A percentile compares a stretch with the other conserved stretches of the same genome.
Conservation (phyloP, 1,140 invertebrate genomes). For the Dermatophagoides farinae region DNA sequence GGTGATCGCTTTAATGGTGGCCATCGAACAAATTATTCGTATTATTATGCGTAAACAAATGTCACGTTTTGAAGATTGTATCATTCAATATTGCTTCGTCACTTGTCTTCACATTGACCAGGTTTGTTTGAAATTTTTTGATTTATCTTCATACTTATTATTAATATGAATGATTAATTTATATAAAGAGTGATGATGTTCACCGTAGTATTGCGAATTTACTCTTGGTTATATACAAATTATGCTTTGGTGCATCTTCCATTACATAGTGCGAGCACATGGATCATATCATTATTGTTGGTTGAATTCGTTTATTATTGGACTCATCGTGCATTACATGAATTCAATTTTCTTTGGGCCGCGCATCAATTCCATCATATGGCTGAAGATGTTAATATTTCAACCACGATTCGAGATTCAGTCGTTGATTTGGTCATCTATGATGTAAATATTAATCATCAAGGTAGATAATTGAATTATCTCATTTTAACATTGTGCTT, state of each 20-base stretch:
- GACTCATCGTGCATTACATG: conserved; percentile 62
- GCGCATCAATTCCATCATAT: conserved; percentile 89
- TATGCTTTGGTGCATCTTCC: conserved; percentile 44
- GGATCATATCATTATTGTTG: conserved; percentile 49
- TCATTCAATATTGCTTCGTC: conserved; percentile 6
- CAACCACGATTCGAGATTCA: conserved; percentile 51
- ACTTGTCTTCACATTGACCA: not conserved
- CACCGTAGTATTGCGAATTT: conserved; percentile 44
- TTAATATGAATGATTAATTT: too few relatives aligned
- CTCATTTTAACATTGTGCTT: too few relatives aligned
- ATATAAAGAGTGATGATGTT: conserved; percentile 48
- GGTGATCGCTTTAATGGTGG: not conserved
- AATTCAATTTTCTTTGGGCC: conserved; percentile 69
- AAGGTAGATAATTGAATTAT: too few relatives aligned
- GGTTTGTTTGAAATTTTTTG: not conserved
- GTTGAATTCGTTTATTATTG: conserved; percentile 80
- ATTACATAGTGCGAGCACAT: conserved; percentile 53
- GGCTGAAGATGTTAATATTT: conserved; percentile 78
- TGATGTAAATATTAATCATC: not conserved
- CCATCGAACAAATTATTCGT: conserved; percentile 4
- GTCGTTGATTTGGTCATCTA: conserved; percentile 34
- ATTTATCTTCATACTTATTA: not conserved
- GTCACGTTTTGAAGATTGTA: conserved; percentile 4
- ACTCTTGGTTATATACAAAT: conserved; percentile 50
- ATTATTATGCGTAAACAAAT: conserved; percentile 1